Evolutionary conservation across 2,888 invertebrate species (phyloP).

Genomic region (Nomada lathburiana): DNA sequence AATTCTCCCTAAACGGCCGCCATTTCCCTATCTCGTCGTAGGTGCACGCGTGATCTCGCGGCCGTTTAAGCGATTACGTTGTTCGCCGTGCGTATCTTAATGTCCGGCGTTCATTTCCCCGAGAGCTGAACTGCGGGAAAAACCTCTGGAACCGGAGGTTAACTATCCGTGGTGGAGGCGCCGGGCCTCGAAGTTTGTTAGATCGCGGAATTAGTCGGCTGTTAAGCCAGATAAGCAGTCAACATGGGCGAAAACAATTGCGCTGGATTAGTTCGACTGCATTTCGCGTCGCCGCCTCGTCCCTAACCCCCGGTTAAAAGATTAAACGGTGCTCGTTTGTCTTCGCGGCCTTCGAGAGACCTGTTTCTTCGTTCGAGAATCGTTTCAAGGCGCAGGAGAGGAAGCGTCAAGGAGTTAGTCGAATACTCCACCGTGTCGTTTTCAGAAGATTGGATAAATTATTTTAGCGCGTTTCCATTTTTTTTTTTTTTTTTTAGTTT

Average conservation of each 20-base stretch:
- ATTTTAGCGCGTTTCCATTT: too few relatives aligned
- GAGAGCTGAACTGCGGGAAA: neutral
- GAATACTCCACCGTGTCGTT: too few relatives aligned
- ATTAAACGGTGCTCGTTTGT: slow-evolving; percentile 74
- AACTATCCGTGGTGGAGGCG: slow-evolving; percentile 54
- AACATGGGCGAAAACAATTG: slow-evolving; percentile 83
- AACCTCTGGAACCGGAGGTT: slow-evolving; percentile 29
- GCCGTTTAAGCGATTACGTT: slow-evolving; percentile 54
- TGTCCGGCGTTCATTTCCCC: slow-evolving; percentile 62
- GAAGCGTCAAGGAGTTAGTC: too few relatives aligned
- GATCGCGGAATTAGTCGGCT: slow-evolving; percentile 83
- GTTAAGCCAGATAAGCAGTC: slow-evolving; percentile 84
- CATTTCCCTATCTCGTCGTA: slow-evolving; percentile 45
- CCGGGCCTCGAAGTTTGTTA: slow-evolving; percentile 79
- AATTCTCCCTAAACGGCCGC: slow-evolving; percentile 37
- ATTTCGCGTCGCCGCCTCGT: slow-evolving; percentile 59
- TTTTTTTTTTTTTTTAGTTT: too few relatives aligned
- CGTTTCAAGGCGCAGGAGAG: slow-evolving; percentile 23
- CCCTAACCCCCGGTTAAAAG: slow-evolving; percentile 68
- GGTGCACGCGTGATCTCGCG: slow-evolving; percentile 55
- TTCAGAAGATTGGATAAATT: too few relatives aligned
- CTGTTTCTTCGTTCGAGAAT: slow-evolving; percentile 39
- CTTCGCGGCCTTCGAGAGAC: slow-evolving; percentile 51
- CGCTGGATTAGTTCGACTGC: slow-evolving; percentile 74
- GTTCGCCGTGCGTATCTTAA: slow-evolving; percentile 55